Evolutionary conservation across 2,888 invertebrate genomes (phyloP), one percentile per base, ranked within the genome.

Genomic region (Gerris lacustris): DNA sequence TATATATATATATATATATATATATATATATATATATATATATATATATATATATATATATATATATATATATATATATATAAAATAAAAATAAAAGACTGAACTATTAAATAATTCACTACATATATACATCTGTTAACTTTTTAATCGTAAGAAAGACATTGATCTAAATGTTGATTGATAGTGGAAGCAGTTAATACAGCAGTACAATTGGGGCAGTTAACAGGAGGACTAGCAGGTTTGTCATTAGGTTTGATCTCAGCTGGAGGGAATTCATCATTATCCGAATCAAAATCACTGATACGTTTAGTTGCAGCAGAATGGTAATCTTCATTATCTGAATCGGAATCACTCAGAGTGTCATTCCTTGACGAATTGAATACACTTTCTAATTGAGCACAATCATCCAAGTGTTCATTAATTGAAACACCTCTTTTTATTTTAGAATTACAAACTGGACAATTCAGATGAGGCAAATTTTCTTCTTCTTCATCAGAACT

Each of bases 351-450:
- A 43, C 45, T 68, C 5, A 72, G 63, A 71, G 45, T 67, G 45
- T 69, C 68, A 67, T 68, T 68, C 47, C 47, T 62, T n/a, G 43
- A 67, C 55, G 67, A 71, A 64, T 71, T 73, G 63, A 75, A 72
- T 67, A 74, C 72, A 66, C 69, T 72, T 63, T 71, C 67, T n/a
- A 76, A 70, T 9, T 71, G 70, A 67, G 71, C 66, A 70, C 78
- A 78, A 17, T 66, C 68, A 67, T 78, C 76, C 47, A 78, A 71
- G 75, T 78, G 78, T 44, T 73, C 74, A 55, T 76, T 74, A 70
- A 78, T 76, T 11, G 55, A 55, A 47, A 73, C 71, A 9, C 63
- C 68, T 66, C 73, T 73, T 17, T 45, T 63, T 44, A 76, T 68
- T 45, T 67, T 55, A 17, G 70, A 66, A 68, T 73, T 70, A 69